These are phyloP conservation scores for Physocephala rufipes DNA, from an alignment of 2,888 invertebrate species.

Conservation along the genomic window DNA sequence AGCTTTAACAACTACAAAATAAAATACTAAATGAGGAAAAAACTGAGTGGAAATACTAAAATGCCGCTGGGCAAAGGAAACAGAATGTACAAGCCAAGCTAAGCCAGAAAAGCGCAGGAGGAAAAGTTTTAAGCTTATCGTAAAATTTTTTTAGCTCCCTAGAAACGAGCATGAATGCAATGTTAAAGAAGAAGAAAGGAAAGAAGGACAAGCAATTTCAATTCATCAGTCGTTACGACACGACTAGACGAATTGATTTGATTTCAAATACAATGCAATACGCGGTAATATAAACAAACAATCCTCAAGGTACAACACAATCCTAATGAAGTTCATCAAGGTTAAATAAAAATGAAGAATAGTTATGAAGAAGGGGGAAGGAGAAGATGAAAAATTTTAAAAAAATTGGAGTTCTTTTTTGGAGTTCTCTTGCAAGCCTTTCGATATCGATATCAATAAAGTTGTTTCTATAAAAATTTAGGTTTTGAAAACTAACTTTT, in stretches of 20 bases:
- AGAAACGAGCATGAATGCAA: background rate
- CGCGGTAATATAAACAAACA: background rate
- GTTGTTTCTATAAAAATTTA: background rate
- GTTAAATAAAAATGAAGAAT: background rate
- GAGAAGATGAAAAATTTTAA: background rate
- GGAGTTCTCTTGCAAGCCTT: slow-evolving; percentile 34
- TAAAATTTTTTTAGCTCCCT: slow-evolving; percentile 29
- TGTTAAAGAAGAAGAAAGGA: background rate
- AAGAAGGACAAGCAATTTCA: background rate
- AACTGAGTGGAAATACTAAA: slow-evolving; percentile 19
- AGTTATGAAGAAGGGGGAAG: background rate
- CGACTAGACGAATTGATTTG: background rate
- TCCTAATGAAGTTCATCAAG: background rate
- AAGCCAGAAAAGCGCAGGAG: slow-evolving; percentile 29
- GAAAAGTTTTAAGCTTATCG: slow-evolving; percentile 44
- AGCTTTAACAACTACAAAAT: slow-evolving; percentile 21
- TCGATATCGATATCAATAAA: slow-evolving; percentile 29
- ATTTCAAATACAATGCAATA: background rate
- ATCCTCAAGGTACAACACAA: background rate
- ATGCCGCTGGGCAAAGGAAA: slow-evolving; percentile 34
- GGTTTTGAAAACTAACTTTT: background rate
- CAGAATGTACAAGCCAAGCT: slow-evolving; percentile 31
- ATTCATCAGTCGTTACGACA: background rate
- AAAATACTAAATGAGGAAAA: slow-evolving; percentile 2
- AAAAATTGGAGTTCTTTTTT: slow-evolving; percentile 10